A percentile compares a stretch with the other conserved stretches of the same genome.
These are phyloP conservation scores for Drosophila novamexicana DNA, from an alignment of 1,140 invertebrate species.

Conservation along the genomic window DNA sequence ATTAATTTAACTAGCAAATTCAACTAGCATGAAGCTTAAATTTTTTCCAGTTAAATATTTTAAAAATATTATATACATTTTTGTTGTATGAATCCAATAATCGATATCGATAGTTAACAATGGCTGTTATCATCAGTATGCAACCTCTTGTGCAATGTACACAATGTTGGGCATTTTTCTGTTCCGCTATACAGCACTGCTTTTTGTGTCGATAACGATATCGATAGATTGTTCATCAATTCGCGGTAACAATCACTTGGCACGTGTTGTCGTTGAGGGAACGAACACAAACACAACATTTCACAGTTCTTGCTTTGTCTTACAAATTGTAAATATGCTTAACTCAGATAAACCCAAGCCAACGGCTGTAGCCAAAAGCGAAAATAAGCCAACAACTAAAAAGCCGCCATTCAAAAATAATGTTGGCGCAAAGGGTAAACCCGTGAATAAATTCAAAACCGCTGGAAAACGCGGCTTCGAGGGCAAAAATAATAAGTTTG, in stretches of 20 bases:
- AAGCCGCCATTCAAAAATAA: not conserved
- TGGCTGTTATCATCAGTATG: no score
- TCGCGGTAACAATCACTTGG: slow-evolving; percentile 12
- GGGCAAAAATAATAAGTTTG: slow-evolving; percentile 20
- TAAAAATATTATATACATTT: no score
- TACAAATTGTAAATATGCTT: slow-evolving; percentile 5
- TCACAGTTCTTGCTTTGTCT: not conserved
- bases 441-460: slow-evolving; percentile 18
- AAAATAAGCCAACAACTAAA: not conserved
- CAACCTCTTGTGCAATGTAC: no score
- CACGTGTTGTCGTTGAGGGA: slow-evolving; percentile 34
- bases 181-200: not conserved
- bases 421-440: not conserved
- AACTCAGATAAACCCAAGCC: not conserved
- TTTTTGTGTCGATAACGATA: slow-evolving; percentile 1
- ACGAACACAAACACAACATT: slow-evolving; percentile 3
- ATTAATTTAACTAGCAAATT: no score
- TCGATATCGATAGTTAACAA: not conserved
- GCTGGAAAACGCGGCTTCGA: slow-evolving; percentile 6
- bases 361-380: not conserved
- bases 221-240: not conserved
- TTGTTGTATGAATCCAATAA: not conserved
- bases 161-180: not conserved
- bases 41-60: no score
- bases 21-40: no score